These are phyloP conservation scores for Electrona antarctica DNA, from an alignment of 2,113 vertebrate species.

Conservation along the genomic window DNA sequence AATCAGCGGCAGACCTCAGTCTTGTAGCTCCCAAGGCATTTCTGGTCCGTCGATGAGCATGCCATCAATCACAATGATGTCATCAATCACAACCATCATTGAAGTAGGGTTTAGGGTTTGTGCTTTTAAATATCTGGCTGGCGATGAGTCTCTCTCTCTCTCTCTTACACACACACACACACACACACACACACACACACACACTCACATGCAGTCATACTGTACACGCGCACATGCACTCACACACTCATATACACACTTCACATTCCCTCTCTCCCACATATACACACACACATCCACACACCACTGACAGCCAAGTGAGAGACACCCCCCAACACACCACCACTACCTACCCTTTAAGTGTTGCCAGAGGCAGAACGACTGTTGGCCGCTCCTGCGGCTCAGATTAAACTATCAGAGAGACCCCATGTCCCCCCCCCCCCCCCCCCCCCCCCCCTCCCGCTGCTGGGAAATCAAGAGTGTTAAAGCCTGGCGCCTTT, in stretches of 20 bases:
- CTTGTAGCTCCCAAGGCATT: constrained; percentile 12
- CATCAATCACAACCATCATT: constrained; percentile 47
- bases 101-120: constrained; percentile 31
- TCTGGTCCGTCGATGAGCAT: constrained; percentile 26
- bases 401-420: constrained; percentile 72
- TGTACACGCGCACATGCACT: constrained; percentile 7
- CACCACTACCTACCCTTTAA: constrained; percentile 40
- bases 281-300: constrained; percentile 6
- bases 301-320: constrained; percentile 23
- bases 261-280: too few relatives aligned
- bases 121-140: constrained; percentile 41
- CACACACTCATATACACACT: neutral
- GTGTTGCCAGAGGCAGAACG: constrained; percentile 63
- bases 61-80: constrained; percentile 34
- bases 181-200: neutral
- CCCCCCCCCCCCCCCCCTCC: constrained; percentile 39
- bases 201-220: neutral
- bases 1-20: constrained; percentile 41
- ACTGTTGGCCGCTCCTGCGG: constrained; percentile 68
- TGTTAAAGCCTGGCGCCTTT: constrained; percentile 70
- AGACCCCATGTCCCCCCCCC: constrained; percentile 51
- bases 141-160: constrained; percentile 20
- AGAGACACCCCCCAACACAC: constrained; percentile 30
- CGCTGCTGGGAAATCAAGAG: constrained; percentile 73
- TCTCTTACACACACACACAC: neutral